Base-by-base conservation (phyloP, 2,888 invertebrate species). In the Criorhina ranunculi region DNA sequence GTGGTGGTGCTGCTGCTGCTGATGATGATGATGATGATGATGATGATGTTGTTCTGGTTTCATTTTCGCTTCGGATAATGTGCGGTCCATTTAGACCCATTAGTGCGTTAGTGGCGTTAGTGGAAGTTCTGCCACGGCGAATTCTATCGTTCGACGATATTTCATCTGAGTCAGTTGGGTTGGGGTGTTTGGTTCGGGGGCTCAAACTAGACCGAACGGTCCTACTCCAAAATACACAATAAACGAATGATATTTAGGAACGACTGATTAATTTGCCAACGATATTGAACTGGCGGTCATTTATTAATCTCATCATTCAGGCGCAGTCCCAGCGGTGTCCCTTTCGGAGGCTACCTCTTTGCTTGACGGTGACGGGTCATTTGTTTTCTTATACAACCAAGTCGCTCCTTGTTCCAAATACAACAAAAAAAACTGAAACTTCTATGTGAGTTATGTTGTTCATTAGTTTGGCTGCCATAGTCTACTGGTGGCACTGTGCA, bases 271-370 rank as follows among this genome's bases (percentile, higher is more conserved):
- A 83, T 86, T 83, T 75, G 64, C 78, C 77, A 66, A 75, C 79
- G 83, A 79, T 79, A 77, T 82, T 82, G 70, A 72, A 72, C 82
- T 78, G 83, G 83, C 69, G 55, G 72, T 82, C 73, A 86, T 86
- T 83, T 86, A 83, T 86, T 86, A 86, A 82, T 83, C 83, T 75
- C 86, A 79, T 79, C 82, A 72, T 78, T 81, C 72, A 66, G 77
- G 60, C 57, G 29, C 67, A 66, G n/a, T n/a, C n/a, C n/a, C n/a
- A n/a, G 57, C 64, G 44, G 66, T 59, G 66, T 80, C 11, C 37
- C 60, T 49, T 19, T 55, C 53, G 51, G 72, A 35, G 62, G 57
- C 73, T 73, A 51, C 51, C 60, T 15, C 66, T 19, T 72, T 82
- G 82, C 77, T 82, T 82, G 77, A 66, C 77, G 59, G 60, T 77